Evolutionary conservation across 2,113 vertebrate species (phyloP).

Genomic region (Nothoprocta pentlandii): DNA sequence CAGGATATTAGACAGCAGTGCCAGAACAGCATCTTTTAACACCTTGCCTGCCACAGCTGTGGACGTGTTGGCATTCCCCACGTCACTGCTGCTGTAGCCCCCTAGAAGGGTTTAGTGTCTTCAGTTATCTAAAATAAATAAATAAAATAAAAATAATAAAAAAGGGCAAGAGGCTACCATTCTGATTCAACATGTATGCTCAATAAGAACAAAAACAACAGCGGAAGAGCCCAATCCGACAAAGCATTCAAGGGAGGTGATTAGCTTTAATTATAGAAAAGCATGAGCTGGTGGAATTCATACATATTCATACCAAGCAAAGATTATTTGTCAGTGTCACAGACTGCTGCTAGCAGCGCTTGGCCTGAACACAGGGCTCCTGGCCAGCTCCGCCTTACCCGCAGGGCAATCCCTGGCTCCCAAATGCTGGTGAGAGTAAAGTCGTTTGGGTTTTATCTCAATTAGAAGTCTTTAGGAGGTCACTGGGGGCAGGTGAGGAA

Average conservation of each 20-base stretch:
- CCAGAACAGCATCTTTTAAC: not conserved
- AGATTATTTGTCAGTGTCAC: not conserved
- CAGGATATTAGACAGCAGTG: not conserved
- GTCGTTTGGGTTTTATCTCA: not conserved
- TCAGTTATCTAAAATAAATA: not conserved
- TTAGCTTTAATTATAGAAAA: not conserved
- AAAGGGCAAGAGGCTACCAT: not conserved
- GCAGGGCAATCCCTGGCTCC: not conserved
- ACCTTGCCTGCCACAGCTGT: accelerated
- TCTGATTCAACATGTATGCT: not conserved
- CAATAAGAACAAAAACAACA: not conserved
- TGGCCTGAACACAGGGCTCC: not conserved
- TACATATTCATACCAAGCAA: not conserved
- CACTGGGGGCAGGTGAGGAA: not conserved
- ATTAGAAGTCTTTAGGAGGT: not conserved
- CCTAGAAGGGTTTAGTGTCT: not conserved
- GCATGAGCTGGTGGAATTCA: not conserved
- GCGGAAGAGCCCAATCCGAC: not conserved
- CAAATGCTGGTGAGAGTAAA: not conserved
- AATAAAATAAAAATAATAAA: too few relatives aligned
- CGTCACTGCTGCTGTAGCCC: not conserved
- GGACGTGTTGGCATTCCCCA: not conserved
- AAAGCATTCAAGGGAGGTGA: not conserved
- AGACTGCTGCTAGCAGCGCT: not conserved
- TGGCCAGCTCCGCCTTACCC: not conserved